Base-by-base conservation (phyloP, 2,888 invertebrate species). In the Xestia xanthographa region DNA sequence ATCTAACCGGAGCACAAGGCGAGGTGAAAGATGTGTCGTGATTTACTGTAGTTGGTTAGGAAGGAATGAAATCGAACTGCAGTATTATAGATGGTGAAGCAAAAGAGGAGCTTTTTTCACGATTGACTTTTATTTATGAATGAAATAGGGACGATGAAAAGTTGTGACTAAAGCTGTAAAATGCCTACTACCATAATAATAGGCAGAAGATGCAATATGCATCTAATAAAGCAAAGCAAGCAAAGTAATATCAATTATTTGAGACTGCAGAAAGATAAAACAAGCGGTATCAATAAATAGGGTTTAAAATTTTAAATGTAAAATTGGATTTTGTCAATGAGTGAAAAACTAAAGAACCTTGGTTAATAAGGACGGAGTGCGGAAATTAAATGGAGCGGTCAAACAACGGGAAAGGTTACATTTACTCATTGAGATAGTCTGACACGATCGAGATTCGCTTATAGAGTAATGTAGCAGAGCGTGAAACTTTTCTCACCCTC, bases 1-100 rank as follows among this genome's bases (percentile, higher is more conserved):
- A n/a, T 53, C 48, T 43, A 69, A 34, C 62, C 70, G n/a, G 53
- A 70, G 29, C 38, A 53, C 53, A 70, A 76, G 45, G 60, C 38
- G 34, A 77, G 20, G 62, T 22, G 76, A 60, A 76, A 76, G 26
- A 68, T 68, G 34, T 63, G 9, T 41, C 22, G 60, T 43, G 76
- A 50, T 76, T 76, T 68, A 68, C 34, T 50, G 34, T 41, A 12
- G 22, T 34, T 62, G 17, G 0, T 62, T 38, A 62, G 14, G 3
- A 41, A 14, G 6, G 38, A 62, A 62, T 41, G 38, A n/a, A n/a
- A 41, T 63, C n/a, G 17, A 63, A 17, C 14, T 63, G n/a, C 14
- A 41, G 1, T 41, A 8, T 41, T 63, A 3, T 2, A 14, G 12
- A n/a, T 2, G 14, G n/a, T 14, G 12, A 38, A n/a, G 14, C 14